Conservation (phyloP, 2,113 vertebrate genomes). For the Arizona elegans region DNA sequence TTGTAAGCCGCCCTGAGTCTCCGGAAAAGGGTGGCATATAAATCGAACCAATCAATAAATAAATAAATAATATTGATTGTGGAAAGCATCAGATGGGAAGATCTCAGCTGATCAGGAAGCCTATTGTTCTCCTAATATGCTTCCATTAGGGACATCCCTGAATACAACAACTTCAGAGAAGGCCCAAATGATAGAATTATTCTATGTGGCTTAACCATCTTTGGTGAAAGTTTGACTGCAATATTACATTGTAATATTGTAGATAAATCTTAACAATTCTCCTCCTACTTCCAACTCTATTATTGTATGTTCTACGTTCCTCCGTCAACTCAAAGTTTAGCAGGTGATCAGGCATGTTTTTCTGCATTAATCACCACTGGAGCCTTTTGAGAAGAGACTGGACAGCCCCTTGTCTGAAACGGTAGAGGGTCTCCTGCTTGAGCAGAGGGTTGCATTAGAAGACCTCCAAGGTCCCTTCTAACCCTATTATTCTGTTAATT, state of each 20-base stretch:
- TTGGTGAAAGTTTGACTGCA: not conserved
- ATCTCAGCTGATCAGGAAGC: no score
- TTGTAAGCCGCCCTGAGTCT: no score
- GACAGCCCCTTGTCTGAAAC: not conserved
- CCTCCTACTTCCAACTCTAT: not conserved
- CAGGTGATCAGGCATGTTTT: not conserved
- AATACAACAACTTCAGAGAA: not conserved
- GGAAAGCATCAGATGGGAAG: not conserved
- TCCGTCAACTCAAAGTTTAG: not conserved
- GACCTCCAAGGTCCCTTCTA: not conserved
- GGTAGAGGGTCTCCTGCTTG: not conserved
- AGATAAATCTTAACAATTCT: not conserved
- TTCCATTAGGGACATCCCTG: not conserved
- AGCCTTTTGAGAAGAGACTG: not conserved
- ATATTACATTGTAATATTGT: not conserved
- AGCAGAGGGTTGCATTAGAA: not conserved
- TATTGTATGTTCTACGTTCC: not conserved
- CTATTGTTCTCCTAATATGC: not conserved
- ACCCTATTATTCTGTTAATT: not conserved
- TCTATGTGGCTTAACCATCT: not conserved
- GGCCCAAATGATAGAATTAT: not conserved
- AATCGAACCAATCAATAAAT: no score
- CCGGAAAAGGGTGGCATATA: no score
- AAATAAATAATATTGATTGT: not conserved
- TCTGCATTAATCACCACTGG: not conserved